Conservation (phyloP, 2,888 invertebrate genomes). For the Nomada flava region DNA sequence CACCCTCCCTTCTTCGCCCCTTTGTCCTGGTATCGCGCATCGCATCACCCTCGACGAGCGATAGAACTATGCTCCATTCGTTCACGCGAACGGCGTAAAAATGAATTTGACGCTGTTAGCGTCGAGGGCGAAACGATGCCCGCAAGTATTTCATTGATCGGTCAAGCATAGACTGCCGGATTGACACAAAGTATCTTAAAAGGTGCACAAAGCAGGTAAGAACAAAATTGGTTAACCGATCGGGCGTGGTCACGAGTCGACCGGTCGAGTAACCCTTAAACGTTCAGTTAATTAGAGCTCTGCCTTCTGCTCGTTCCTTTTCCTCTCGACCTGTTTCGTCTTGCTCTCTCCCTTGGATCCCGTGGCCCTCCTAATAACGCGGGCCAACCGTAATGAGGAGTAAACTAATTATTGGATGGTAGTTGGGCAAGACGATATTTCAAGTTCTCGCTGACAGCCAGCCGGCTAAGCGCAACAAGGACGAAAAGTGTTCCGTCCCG, state of each 20-base stretch:
- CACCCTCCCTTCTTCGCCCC: slow-evolving; percentile 5
- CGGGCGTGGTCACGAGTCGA: slow-evolving; percentile 77
- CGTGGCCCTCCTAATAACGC: slow-evolving; percentile 78
- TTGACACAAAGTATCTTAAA: slow-evolving; percentile 65
- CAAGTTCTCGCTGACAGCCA: slow-evolving; percentile 81
- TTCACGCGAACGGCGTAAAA: not conserved
- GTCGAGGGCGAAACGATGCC: not conserved
- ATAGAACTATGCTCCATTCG: too few species aligned
- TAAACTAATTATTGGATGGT: slow-evolving; percentile 83
- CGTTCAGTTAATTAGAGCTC: slow-evolving; percentile 81
- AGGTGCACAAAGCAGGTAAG: slow-evolving; percentile 67
- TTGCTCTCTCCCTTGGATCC: slow-evolving; percentile 49
- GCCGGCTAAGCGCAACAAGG: slow-evolving; percentile 76
- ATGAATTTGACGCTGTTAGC: not conserved
- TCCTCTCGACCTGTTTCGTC: slow-evolving; percentile 43
- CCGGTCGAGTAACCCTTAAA: slow-evolving; percentile 79
- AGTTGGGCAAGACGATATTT: slow-evolving; percentile 82
- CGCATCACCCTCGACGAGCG: not conserved
- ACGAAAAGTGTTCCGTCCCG: slow-evolving; percentile 44
- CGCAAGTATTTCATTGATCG: not conserved
- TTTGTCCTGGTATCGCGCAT: not conserved
- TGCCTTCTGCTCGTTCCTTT: slow-evolving; percentile 62
- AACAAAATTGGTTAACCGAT: slow-evolving; percentile 65
- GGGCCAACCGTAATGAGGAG: slow-evolving; percentile 82
- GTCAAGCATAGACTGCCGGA: slow-evolving; percentile 22